Conservation (phyloP, 2,888 invertebrate genomes). For the Drosophila ezoana region DNA sequence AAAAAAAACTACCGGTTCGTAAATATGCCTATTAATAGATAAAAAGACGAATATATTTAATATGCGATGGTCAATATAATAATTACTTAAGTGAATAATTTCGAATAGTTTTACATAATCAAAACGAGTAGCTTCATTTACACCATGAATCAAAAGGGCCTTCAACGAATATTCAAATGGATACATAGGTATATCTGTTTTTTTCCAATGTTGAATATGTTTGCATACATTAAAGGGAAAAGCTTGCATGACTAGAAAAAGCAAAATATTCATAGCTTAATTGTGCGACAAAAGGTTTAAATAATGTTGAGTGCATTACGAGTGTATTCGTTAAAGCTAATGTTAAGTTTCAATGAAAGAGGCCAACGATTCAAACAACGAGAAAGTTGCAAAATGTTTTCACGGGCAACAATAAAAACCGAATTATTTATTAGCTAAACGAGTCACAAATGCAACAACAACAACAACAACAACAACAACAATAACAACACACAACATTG, state of each 20-base stretch:
- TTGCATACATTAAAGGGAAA: neutral
- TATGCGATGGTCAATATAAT: neutral
- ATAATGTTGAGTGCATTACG: neutral
- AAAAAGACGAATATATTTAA: neutral
- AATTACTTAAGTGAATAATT: slow-evolving; percentile 7
- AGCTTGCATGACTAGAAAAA: neutral
- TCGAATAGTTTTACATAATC: slow-evolving; percentile 6
- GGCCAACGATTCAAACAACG: neutral
- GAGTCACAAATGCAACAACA: neutral
- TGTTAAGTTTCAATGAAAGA: neutral
- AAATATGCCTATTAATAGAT: neutral
- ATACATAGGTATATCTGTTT: slow-evolving; percentile 2
- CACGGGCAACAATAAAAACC: neutral
- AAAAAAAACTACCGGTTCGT: neutral
- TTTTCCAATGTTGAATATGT: neutral
- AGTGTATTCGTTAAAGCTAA: slow-evolving; percentile 1
- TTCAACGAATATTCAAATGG: neutral
- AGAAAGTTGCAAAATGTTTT: slow-evolving; percentile 21
- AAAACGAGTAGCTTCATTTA: neutral
- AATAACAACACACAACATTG: neutral
- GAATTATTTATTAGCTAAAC: slow-evolving; percentile 17
- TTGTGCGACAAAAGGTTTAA: neutral
- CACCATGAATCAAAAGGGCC: neutral
- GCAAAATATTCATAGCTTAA: too few relatives aligned
- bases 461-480: neutral